Base-by-base conservation (phyloP, 2,797 vertebrate species). In the Liasis olivaceus region DNA sequence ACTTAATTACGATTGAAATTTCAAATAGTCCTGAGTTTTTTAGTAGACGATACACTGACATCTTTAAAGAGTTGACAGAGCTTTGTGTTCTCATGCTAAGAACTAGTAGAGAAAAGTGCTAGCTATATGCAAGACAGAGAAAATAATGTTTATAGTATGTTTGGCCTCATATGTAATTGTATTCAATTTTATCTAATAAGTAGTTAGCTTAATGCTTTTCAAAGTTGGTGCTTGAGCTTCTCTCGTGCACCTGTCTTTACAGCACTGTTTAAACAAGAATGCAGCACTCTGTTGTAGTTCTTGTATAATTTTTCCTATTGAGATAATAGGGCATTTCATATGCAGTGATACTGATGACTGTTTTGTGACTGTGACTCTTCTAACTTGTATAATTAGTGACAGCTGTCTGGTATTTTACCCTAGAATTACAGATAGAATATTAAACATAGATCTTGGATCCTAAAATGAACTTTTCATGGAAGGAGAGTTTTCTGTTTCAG, bases 291-390 rank as follows among this genome's bases (percentile, higher is more conserved):
- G 36, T 54, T 91, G 1, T 51, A 90, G 90, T 93, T 89, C 22
- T 24, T 90, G 24, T 72, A 36, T 3, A 14, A n/a, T 88, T 89
- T 89, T 91, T 72, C 64, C 87, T 62, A n/a, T 93, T 87, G 87
- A 89, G 58, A 54, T 60, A 20, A 84, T 93, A 92, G 94, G 58
- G 60, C 20, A 1, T 81, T 58, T 91, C 92, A 88, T 31, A 0
- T 84, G 90, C 42, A 24, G 88, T 93, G 84, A 62, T 91, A 93
- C 54, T 92, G 62, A 24, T 56, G 54, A 59, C 28, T 66, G 17
- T 36, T 36, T 13, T 47, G 31, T 24, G 9, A 42, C 17, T 91
- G 36, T 4, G 11, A 87, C 28, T 47, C 31, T 56, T 17, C 84
- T 22, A 51, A 84, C 54, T 47, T 91, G n/a, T 28, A 51, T 85